Base-by-base conservation (phyloP, 2,888 invertebrate genomes). In the Cheilosia scutellata region DNA sequence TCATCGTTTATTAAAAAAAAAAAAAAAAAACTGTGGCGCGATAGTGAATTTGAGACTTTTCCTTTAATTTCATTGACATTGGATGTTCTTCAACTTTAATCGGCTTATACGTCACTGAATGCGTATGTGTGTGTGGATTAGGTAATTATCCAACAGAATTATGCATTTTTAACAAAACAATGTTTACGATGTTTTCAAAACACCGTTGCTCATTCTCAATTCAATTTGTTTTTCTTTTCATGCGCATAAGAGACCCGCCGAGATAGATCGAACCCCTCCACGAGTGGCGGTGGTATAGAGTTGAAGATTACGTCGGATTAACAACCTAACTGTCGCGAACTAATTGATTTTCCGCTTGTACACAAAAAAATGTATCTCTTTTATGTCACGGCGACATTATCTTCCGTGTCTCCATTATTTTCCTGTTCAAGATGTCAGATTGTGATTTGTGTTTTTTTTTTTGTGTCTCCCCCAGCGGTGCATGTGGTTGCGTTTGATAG, bases 331-430 rank as follows among this genome's bases (percentile, higher is more conserved):
- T 57, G 62, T 53, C 49, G 37, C 62, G 57, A 58, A 49, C 65
- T 75, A 75, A 75, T 75, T 75, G 65, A 65, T 75, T 75, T 75
- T 75, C 75, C 65, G 75, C 75, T 75, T 75, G 27, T 16, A 65
- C n/a, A 47, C 47, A 44, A 53, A 75, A 62, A 60, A 65, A 44
- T 37, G 13, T 63, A 53, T 65, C 37, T 63, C 63, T 75, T 57
- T 75, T 49, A 58, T 65, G 75, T 47, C 75, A 13, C 5, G 47
- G 65, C 47, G 65, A 75, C 65, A 65, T 65, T 75, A 66, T 40
- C 65, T 57, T 75, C 49, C 49, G 20, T 65, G 75, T 66, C 57
- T 66, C 49, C 65, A 75, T 75, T 75, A 65, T 75, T 63, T 63
- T 47, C 44, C 40, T 72, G 51, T 60, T 72, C 37, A 29, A 72